These are phyloP conservation scores for Helicoverpa armigera DNA, from an alignment of 1,140 invertebrate genomes.

Conservation along the genomic window DNA sequence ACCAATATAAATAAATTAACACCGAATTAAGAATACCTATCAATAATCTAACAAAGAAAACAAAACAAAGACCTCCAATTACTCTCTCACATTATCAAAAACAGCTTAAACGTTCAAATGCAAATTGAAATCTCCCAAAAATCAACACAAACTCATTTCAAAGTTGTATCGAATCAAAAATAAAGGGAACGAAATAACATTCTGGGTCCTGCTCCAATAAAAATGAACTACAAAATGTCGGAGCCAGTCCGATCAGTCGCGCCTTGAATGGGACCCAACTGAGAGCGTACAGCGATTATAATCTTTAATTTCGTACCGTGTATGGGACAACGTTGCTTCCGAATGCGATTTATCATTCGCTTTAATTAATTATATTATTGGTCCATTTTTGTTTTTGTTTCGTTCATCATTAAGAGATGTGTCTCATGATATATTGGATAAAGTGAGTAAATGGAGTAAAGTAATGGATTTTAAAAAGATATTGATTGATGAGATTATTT, in stretches of 20 bases:
- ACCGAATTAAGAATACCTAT: no score
- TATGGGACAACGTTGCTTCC: neutral
- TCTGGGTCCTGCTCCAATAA: constrained; percentile 70
- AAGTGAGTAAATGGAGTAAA: no score
- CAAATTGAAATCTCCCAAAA: constrained; percentile 17
- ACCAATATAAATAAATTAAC: no score
- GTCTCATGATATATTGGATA: no score
- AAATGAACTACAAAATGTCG: constrained; percentile 72
- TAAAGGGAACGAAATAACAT: constrained; percentile 56
- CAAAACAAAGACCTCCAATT: neutral
- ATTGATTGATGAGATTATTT: no score
- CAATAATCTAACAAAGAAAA: neutral
- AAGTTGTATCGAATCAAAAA: constrained; percentile 50
- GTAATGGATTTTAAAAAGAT: no score
- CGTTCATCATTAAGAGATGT: no score
- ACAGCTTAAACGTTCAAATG: constrained; percentile 17
- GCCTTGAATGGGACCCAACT: constrained; percentile 46
- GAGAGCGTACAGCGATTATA: constrained; percentile 45
- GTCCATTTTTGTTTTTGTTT: no score
- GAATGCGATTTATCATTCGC: neutral
- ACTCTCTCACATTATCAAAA: neutral
- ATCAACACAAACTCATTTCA: constrained; percentile 39
- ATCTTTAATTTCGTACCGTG: constrained; percentile 27
- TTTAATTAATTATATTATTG: no score
- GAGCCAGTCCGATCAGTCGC: constrained; percentile 66